A percentile compares a stretch with the other conserved stretches of the same genome.
phyloP scores from a whole-genome alignment of 1,140 invertebrate species.

The Monochamus saltuarius region DNA sequence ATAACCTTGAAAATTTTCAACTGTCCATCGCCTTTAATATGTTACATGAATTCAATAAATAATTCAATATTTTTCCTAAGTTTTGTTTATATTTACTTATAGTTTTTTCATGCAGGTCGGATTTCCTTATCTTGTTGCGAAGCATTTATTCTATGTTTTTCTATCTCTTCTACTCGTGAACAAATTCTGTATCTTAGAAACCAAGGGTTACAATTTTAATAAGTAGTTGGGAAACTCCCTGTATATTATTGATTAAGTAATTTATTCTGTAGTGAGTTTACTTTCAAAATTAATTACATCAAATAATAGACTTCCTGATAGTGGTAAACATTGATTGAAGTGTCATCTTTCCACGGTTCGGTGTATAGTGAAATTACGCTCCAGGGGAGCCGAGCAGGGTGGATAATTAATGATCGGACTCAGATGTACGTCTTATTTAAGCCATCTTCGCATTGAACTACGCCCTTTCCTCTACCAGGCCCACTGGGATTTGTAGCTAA shows the following conservation, averaged over 20 bases:
- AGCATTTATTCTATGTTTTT: no score
- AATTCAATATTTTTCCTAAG: no score
- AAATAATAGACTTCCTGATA: slow-evolving; percentile 18
- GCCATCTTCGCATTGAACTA: slow-evolving; percentile 10
- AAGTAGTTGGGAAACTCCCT: neutral
- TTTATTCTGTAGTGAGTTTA: slow-evolving; percentile 6
- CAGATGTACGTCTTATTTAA: slow-evolving; percentile 21
- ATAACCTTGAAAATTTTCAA: no score
- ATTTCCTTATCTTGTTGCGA: no score
- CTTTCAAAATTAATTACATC: slow-evolving; percentile 14
- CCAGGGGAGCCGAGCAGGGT: slow-evolving; percentile 18
- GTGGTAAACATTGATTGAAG: slow-evolving; percentile 23
- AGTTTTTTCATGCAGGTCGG: no score
- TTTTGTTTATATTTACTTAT: no score
- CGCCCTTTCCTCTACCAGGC: slow-evolving; percentile 18
- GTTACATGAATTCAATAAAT: no score
- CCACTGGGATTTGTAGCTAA: slow-evolving; percentile 12
- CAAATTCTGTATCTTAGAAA: no score
- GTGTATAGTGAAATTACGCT: slow-evolving; percentile 18
- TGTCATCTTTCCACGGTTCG: slow-evolving; percentile 18
- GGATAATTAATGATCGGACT: slow-evolving; percentile 23
- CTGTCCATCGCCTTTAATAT: no score
- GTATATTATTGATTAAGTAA: slow-evolving; percentile 14
- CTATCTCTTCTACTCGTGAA: no score
- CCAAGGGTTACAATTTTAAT: no score